phyloP scores from a whole-genome alignment of 2,888 invertebrate species.

The Caenorhabditis angaria region DNA sequence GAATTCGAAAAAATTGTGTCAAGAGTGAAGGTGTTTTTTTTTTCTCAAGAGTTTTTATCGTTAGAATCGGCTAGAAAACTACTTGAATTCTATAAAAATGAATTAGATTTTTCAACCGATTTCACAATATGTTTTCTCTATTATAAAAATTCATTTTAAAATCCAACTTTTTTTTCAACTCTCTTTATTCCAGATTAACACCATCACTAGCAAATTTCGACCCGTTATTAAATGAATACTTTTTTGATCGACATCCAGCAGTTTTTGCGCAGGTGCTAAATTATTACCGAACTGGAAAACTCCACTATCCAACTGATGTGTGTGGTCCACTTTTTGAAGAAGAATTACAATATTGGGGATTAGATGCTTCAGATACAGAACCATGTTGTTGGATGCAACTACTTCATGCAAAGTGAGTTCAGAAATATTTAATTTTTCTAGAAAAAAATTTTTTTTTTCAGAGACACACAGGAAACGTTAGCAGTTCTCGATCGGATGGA shows the following conservation, averaged over 20 bases:
- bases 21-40: too few species aligned
- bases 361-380: constrained; percentile 98
- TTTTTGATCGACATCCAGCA: constrained; percentile 88
- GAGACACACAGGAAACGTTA: constrained; percentile 97
- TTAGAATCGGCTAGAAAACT: too few species aligned
- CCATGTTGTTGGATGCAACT: constrained; percentile 96
- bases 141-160: too few species aligned
- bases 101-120: too few species aligned
- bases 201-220: constrained; percentile 98
- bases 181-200: constrained; percentile 76
- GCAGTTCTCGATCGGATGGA: constrained; percentile 96
- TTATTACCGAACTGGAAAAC: constrained; percentile 81
- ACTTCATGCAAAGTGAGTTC: constrained; percentile 53
- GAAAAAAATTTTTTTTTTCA: constrained; percentile 30
- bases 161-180: neutral
- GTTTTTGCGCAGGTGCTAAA: constrained; percentile 84
- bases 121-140: too few species aligned
- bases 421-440: neutral
- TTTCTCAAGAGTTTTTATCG: too few species aligned
- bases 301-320: constrained; percentile 98
- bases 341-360: constrained; percentile 95
- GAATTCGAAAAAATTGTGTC: too few species aligned
- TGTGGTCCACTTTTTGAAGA: constrained; percentile 97
- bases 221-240: constrained; percentile 98
- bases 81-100: too few species aligned